Base-by-base conservation (phyloP, 2,113 vertebrate species). In the Pterocles burchelli region DNA sequence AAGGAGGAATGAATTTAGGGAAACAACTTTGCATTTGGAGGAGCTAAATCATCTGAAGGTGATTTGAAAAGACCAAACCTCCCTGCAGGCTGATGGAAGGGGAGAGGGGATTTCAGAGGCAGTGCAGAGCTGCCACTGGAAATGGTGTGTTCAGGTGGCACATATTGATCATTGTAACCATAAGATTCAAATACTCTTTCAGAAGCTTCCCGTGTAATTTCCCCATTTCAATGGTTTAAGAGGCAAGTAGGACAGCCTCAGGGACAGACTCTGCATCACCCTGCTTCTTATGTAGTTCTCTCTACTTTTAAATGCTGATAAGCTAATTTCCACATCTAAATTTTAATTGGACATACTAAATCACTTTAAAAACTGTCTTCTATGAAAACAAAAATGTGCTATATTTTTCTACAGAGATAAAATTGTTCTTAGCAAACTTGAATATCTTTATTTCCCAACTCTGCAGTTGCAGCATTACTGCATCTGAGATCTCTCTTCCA, bases 81-180 rank as follows among this genome's bases (percentile, higher is more conserved):
- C 54, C 65, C n/a, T 54, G 31, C 20, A 54, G 80, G 49, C n/a
- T 72, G n/a, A 34, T 46, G 49, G 75, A 76, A 52, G 0, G 0
- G 18, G 28, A 62, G 15, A 6, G 17, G 54, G 48, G 18, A 17
- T 34, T 79, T 52, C 78, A 36, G 52, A 2, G 41, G 41, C 48
- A 91, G 57, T 8, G 36, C 7, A n/a, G 59, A 90, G 36, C 48
- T 74, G 59, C 34, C 52, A 48, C 41, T 17, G 55, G 77, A 85
- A 78, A 75, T 2, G 16, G 7, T 34, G 49, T 4, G 3, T 76
- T 68, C 74, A 18, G 45, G 28, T 31, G 71, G 11, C 26, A 24
- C 55, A 26, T 49, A 43, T 1, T 36, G 34, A 91, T 51, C 55
- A 16, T 9, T 55, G 48, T 26, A 61, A 72, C 51, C 38, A 29